Conservation (phyloP, 2,888 invertebrate genomes). For the Aporophyla lueneburgensis region DNA sequence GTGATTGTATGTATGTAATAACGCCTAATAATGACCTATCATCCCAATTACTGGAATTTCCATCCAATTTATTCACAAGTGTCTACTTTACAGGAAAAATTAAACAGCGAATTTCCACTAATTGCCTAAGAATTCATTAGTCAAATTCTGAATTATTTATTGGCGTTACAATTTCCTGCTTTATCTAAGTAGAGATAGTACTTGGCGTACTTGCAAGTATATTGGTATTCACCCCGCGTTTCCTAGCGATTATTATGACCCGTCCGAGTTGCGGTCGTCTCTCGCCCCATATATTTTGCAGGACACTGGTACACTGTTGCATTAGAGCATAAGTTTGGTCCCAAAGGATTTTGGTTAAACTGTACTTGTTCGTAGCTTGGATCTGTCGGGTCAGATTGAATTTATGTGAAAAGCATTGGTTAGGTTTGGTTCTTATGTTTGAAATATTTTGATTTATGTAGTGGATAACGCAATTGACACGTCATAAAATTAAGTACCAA, state of each 20-base stretch:
- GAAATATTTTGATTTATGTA: conserved; percentile 2
- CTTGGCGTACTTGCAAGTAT: conserved; percentile 5
- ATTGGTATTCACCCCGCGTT: conserved; percentile 67
- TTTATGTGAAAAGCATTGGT: conserved; percentile 40
- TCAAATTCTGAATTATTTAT: conserved; percentile 73
- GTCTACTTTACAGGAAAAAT: conserved; percentile 17
- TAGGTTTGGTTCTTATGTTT: neutral
- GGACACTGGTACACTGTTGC: conserved; percentile 50
- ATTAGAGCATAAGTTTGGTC: conserved; percentile 53
- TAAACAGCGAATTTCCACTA: conserved; percentile 28
- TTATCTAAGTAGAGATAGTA: conserved; percentile 67
- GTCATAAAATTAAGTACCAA: neutral
- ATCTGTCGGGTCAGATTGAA: conserved; percentile 34
- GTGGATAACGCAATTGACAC: neutral
- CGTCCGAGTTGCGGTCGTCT: conserved; percentile 54
- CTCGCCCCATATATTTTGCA: conserved; percentile 64
- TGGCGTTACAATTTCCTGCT: conserved; percentile 61
- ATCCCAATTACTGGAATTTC: neutral
- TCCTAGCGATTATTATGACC: conserved; percentile 63
- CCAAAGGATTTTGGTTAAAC: conserved; percentile 39
- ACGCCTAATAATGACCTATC: neutral
- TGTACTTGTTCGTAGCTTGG: conserved; percentile 21
- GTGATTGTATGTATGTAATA: no score
- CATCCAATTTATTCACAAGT: conserved; percentile 1
- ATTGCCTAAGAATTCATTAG: conserved; percentile 61